Evolutionary conservation across 2,113 vertebrate species (phyloP).

Genomic region (Mastomys coucha): DNA sequence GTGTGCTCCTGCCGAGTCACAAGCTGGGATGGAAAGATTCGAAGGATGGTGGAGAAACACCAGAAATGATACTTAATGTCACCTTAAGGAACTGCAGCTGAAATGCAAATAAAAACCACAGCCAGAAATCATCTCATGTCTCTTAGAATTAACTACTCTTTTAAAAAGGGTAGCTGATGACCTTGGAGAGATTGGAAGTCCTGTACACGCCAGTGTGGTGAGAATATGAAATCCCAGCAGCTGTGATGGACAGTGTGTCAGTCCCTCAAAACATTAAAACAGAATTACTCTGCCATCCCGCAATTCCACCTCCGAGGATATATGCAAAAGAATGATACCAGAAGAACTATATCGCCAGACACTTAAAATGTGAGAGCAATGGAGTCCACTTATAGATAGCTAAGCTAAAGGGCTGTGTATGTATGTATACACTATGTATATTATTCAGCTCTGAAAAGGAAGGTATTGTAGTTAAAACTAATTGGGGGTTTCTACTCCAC

Average conservation of each 20-base stretch:
- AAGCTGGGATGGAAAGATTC: neutral
- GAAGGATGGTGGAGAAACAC: too few relatives aligned
- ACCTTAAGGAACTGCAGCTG: neutral
- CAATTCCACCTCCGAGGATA: neutral
- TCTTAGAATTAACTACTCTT: neutral
- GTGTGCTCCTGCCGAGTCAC: too few relatives aligned
- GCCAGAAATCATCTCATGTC: neutral
- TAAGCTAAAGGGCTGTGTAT: too few relatives aligned
- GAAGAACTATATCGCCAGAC: neutral
- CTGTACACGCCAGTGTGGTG: neutral
- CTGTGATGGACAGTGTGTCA: neutral
- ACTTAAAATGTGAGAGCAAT: neutral
- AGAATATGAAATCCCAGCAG: neutral
- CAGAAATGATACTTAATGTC: neutral
- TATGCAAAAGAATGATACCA: neutral
- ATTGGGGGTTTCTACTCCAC: too few relatives aligned
- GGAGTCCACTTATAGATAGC: neutral
- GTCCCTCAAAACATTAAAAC: neutral
- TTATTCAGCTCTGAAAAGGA: neutral
- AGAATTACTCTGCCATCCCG: neutral
- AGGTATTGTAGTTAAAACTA: neutral
- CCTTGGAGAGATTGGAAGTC: neutral
- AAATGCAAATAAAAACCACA: neutral
- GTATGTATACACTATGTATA: rapidly evolving
- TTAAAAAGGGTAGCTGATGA: neutral